A percentile compares a stretch with the other conserved stretches of the same genome.
phyloP scores from a whole-genome alignment of 30 jellyfish, hydroid and myxozoan genomes.

The Turritopsis dohrnii region DNA sequence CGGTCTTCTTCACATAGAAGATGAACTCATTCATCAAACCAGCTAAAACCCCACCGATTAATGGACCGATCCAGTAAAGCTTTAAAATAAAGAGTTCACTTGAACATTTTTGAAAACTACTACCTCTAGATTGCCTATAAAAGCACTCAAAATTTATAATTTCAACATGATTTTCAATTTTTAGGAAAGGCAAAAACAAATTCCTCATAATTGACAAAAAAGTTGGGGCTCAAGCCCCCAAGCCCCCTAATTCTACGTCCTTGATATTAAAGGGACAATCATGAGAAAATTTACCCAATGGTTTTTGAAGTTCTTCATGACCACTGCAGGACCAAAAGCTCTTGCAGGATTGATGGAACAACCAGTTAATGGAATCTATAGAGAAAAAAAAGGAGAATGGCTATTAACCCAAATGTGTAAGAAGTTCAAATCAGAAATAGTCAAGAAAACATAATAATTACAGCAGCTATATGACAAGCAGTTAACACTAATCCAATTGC shows the following conservation, averaged over 20 bases:
- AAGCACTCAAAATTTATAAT: too few relatives aligned
- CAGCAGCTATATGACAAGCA: slow-evolving; percentile 84
- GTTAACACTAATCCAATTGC: slow-evolving; percentile 79
- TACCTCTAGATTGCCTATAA: too few relatives aligned
- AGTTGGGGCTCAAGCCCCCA: background rate
- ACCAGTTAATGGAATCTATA: slow-evolving; percentile 85
- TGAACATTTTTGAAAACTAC: background rate
- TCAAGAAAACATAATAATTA: too few relatives aligned
- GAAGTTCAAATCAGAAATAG: too few relatives aligned
- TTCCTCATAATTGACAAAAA: too few relatives aligned
- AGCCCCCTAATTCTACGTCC: background rate
- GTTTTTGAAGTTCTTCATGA: slow-evolving; percentile 55
- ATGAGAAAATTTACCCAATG: slow-evolving; percentile 67
- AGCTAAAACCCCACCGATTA: slow-evolving; percentile 77
- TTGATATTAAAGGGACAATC: background rate
- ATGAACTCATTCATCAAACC: slow-evolving; percentile 63
- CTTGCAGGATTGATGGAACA: slow-evolving; percentile 93
- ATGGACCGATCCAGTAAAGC: slow-evolving; percentile 93
- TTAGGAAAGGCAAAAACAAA: too few relatives aligned
- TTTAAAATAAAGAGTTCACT: background rate
- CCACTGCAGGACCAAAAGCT: slow-evolving; percentile 95
- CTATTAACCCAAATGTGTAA: too few relatives aligned
- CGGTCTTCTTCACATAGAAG: slow-evolving; percentile 6
- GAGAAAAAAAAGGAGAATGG: background rate
- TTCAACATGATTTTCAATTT: too few relatives aligned